Base-by-base conservation (phyloP, 2,888 invertebrate genomes). In the Junonia oenone region DNA sequence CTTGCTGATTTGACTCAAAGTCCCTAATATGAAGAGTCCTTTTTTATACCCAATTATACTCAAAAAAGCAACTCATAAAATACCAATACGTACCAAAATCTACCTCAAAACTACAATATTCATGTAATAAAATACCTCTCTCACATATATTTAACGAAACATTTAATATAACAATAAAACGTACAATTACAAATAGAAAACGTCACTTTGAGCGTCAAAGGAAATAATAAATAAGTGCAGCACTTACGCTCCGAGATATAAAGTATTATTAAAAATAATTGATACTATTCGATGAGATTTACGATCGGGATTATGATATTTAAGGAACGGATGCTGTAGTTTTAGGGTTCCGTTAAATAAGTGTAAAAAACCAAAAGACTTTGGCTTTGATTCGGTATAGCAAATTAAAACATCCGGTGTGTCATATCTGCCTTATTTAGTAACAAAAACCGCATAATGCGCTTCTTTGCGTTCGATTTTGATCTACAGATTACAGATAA, bases 251-350 rank as follows among this genome's bases (percentile, higher is more conserved):
- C 33, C 33, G 46, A 45, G 35, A n/a, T 46, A 58, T 62, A 55
- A n/a, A 58, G 61, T 55, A 56, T 59, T 64, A 59, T 59, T 61
- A 65, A 63, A 65, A 60, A 60, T 64, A 65, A 64, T 65, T 58
- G 58, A 55, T 54, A 45, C 52, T 51, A 56, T 56, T 52, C 37
- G 51, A 49, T 27, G 35, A 57, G 51, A 57, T 57, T 55, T 60
- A 57, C 33, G 45, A 14, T 22, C 26, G 26, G 45, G 48, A 55
- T 55, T 56, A 48, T 45, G 53, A 56, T 54, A 53, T 45, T 43
- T 27, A 27, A 45, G 22, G 14, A 38, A 35, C 48, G 26, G 43
- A 51, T 51, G 38, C 38, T 38, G 11, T n/a, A 1, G 29, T 37
- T 45, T 14, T 29, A 15, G 4, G 6, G 6, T 17, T 11, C 17